Percentiles rank a stretch among this genome's conserved stretches.
phyloP scores from a whole-genome alignment of 2,888 invertebrate genomes.

The Endotricha flammealis region DNA sequence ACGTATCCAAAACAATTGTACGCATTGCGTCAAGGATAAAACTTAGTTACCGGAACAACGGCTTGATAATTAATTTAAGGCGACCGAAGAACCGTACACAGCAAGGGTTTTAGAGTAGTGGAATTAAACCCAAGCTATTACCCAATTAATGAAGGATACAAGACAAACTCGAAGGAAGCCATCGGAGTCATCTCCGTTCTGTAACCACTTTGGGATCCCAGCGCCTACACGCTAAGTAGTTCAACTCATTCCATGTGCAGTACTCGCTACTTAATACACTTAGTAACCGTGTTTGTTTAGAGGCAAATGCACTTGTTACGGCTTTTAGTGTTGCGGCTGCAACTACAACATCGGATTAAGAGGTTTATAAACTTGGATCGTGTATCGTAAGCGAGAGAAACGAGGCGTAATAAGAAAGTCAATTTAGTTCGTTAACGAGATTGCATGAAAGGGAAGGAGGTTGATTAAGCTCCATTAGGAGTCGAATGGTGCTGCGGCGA shows the following conservation, averaged over 20 bases:
- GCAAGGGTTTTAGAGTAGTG: constrained; percentile 34
- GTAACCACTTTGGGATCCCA: constrained; percentile 52
- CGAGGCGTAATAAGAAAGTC: constrained; percentile 55
- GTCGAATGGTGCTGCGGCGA: constrained; percentile 41
- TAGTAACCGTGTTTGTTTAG: constrained; percentile 51
- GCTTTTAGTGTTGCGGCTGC: constrained; percentile 46
- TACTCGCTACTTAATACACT: constrained; percentile 52
- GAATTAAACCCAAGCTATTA: constrained; percentile 47
- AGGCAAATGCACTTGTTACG: constrained; percentile 59
- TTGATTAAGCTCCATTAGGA: constrained; percentile 63
- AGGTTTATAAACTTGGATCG: constrained; percentile 52
- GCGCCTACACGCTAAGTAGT: constrained; percentile 51
- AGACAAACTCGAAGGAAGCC: constrained; percentile 55
- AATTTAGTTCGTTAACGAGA: constrained; percentile 66
- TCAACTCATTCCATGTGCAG: constrained; percentile 51
- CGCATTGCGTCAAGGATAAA: constrained; percentile 17
- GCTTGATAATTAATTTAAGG: constrained; percentile 35
- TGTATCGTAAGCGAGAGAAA: constrained; percentile 41
- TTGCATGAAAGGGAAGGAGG: constrained; percentile 55
- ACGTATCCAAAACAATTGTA: constrained; percentile 13
- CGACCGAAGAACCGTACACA: constrained; percentile 24
- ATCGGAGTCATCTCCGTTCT: constrained; percentile 50
- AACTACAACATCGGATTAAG: constrained; percentile 47
- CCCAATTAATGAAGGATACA: constrained; percentile 53
- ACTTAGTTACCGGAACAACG: constrained; percentile 19